phyloP scores from a whole-genome alignment of 53 echinoderm and acorn worm genomes.

The Actinopyga echinites region DNA sequence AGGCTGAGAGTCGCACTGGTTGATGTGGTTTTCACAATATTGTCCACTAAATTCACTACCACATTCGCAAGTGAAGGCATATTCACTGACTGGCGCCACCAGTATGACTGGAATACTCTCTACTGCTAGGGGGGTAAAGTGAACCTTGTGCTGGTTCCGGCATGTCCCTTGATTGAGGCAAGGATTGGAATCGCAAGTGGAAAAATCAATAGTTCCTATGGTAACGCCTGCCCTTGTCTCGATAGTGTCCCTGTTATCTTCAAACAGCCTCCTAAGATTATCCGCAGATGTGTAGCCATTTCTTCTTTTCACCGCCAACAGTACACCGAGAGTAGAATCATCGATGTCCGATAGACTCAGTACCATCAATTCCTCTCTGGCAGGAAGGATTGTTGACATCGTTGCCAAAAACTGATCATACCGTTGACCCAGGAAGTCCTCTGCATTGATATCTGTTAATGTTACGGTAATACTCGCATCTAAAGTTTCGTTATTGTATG shows the following conservation, averaged over 20 bases:
- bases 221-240: slow-evolving; percentile 68
- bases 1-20: slow-evolving; percentile 73
- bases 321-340: slow-evolving; percentile 60
- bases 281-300: slow-evolving; percentile 55
- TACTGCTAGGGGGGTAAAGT: slow-evolving; percentile 45
- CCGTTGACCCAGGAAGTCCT: slow-evolving; percentile 63
- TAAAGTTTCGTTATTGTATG: slow-evolving; percentile 77
- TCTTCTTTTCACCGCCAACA: slow-evolving; percentile 71
- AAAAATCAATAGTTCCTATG: slow-evolving; percentile 72
- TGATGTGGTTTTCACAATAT: slow-evolving; percentile 70
- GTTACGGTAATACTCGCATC: slow-evolving; percentile 79
- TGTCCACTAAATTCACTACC: slow-evolving; percentile 70
- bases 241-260: slow-evolving; percentile 68
- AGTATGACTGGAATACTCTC: slow-evolving; percentile 85
- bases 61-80: slow-evolving; percentile 72
- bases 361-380: slow-evolving; percentile 71
- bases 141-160: slow-evolving; percentile 49
- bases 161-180: slow-evolving; percentile 79
- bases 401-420: slow-evolving; percentile 79
- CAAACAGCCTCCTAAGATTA: slow-evolving; percentile 62
- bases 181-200: slow-evolving; percentile 71
- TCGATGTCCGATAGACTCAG: slow-evolving; percentile 67
- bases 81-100: slow-evolving; percentile 64
- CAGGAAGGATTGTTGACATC: slow-evolving; percentile 61
- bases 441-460: slow-evolving; percentile 55